Evolutionary conservation across 2,113 vertebrate genomes (phyloP).

Genomic region (Balaeniceps rex): DNA sequence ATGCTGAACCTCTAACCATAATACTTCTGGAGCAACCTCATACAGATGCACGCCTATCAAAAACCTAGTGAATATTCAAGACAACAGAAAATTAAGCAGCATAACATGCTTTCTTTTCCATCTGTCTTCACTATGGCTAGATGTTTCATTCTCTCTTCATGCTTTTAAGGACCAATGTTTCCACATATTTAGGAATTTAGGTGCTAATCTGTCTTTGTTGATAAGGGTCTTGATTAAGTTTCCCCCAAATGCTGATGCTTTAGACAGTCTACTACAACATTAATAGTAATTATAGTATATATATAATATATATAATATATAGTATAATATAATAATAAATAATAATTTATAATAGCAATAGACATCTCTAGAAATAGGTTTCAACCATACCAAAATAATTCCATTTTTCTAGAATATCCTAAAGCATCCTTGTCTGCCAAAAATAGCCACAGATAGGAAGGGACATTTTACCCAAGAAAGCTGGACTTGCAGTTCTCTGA

Average conservation of each 20-base stretch:
- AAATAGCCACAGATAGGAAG: neutral
- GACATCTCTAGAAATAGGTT: neutral
- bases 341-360: neutral
- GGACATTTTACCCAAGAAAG: neutral
- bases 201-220: neutral
- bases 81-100: neutral
- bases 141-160: neutral
- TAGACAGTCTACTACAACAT: neutral
- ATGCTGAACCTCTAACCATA: neutral
- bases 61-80: neutral
- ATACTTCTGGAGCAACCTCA: neutral
- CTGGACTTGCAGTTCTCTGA: neutral
- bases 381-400: fast-evolving
- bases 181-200: neutral
- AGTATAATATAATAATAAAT: neutral
- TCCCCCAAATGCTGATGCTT: neutral
- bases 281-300: neutral
- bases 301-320: neutral
- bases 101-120: neutral
- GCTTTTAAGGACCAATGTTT: neutral
- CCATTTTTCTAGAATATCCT: neutral
- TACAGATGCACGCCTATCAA: neutral
- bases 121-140: neutral
- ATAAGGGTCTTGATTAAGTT: neutral
- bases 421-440: neutral